These are phyloP conservation scores for Petrophora chlorosata DNA, from an alignment of 2,888 invertebrate genomes.

Conservation along the genomic window DNA sequence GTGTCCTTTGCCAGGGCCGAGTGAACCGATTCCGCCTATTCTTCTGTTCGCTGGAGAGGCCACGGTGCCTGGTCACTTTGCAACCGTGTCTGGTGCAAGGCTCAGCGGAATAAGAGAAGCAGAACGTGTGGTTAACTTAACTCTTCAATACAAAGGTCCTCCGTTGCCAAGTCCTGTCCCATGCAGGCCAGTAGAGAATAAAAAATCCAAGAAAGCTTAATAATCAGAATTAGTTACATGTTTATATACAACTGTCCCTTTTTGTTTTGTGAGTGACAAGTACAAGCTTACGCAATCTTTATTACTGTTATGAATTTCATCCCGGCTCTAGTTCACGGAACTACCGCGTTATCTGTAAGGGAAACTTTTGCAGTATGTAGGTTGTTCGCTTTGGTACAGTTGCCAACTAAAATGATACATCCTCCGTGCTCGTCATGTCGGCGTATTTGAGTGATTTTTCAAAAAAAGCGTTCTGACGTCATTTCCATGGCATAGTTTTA, in stretches of 20 bases:
- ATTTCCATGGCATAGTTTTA: too few relatives aligned
- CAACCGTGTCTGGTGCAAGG: conserved; percentile 90
- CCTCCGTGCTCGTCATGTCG: too few relatives aligned
- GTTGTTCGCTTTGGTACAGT: conserved; percentile 28
- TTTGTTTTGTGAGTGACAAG: conserved; percentile 2
- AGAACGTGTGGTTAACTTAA: conserved; percentile 87
- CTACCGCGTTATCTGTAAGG: conserved; percentile 20
- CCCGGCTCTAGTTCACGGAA: conserved; percentile 35
- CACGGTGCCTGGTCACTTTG: conserved; percentile 88
- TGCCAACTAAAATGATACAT: conserved; percentile 32
- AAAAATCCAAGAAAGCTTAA: conserved; percentile 18
- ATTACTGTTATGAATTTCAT: conserved; percentile 47
- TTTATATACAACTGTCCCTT: neutral
- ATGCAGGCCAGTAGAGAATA: neutral
- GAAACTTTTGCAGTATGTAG: conserved; percentile 40
- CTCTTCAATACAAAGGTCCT: conserved; percentile 76
- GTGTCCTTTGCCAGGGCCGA: conserved; percentile 86
- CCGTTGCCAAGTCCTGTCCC: conserved; percentile 49
- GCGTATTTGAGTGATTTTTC: too few relatives aligned
- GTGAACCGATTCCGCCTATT: conserved; percentile 85
- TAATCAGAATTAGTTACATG: conserved; percentile 2
- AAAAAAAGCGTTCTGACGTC: too few relatives aligned
- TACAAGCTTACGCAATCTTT: neutral
- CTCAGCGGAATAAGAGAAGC: conserved; percentile 92
- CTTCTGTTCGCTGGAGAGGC: conserved; percentile 93